Base-by-base conservation (phyloP, 2,113 vertebrate genomes). In the Amblyopsis rosae region DNA sequence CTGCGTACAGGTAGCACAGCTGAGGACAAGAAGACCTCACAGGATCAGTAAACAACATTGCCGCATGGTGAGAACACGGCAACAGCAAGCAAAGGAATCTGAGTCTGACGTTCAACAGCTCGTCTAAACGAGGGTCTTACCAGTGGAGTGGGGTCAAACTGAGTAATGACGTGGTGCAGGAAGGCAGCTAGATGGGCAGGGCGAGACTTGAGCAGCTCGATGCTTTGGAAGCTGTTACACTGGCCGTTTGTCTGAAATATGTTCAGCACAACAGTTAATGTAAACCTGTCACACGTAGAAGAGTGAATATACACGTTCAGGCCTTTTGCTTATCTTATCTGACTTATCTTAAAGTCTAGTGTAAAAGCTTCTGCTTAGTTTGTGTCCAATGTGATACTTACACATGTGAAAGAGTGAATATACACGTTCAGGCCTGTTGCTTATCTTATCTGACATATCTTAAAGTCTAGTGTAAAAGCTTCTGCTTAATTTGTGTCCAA, bases 1-100 rank as follows among this genome's bases (percentile, higher is more conserved):
- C 98, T 77, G 95, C 92, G 51, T 96, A 95, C 87, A 99, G 95
- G 89, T 99, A 99, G 93, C 98, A 98, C 84, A 98, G 87, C 98
- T 98, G 66, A 32, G 62, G 35, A 69, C 12, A 41, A 41, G 35
- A 41, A 1, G 35, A 32, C 17, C 19, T 12, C 12, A 75, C 0
- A 76, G 11, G 6, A 62, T 12, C 0, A 32, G 61, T 59, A 8
- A 9, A 62, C 9, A 62, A 33, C 4, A 63, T 10, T 11, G 50
- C 41, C 35, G 56, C n/a, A 9, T 12, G 9, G 15, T 45, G n/a
- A 26, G 26, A 26, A 59, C 19, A 48, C 15, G 5, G 11, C 48
- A 66, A 47, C 60, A 16, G 9, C 13, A 5, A 56, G 54, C 12
- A 17, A 56, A 56, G 54, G 16, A 59, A 33, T 11, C 26, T 59